Evolutionary conservation across 2,113 vertebrate genomes (phyloP).

Genomic region (Gasterosteus aculeatus): DNA sequence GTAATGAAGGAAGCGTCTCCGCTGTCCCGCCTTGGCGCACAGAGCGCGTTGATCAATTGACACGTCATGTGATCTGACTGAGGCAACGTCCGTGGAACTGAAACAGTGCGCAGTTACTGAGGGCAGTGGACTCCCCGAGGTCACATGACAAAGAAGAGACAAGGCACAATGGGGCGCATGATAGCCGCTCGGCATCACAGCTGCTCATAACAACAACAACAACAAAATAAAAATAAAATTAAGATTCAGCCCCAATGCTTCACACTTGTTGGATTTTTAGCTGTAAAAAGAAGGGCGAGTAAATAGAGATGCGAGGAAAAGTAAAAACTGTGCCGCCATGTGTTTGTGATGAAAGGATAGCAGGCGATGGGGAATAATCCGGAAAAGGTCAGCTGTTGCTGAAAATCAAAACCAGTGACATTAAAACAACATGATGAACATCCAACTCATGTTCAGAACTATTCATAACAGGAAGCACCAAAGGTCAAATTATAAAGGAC

Average conservation of each 20-base stretch:
- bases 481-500: constrained; percentile 12
- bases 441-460: constrained; percentile 30
- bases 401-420: constrained; percentile 63
- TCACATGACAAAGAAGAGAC: constrained; percentile 37
- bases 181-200: constrained; percentile 35
- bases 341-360: constrained; percentile 8
- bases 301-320: constrained; percentile 20
- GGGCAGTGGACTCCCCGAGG: neutral
- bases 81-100: neutral
- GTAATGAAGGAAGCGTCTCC: constrained; percentile 38
- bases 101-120: constrained; percentile 4
- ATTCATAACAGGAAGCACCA: neutral
- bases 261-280: neutral
- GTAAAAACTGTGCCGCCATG: neutral
- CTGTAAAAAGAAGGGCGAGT: constrained; percentile 1
- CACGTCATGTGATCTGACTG: constrained; percentile 26
- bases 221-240: neutral
- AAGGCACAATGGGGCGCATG: constrained; percentile 33
- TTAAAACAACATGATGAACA: constrained; percentile 54
- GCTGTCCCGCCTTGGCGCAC: neutral
- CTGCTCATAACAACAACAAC: neutral
- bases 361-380: constrained; percentile 18
- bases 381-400: constrained; percentile 55
- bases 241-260: neutral
- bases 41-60: constrained; percentile 29